Base-by-base conservation (phyloP, 2,888 invertebrate genomes). In the Pristionchus mayeri region DNA sequence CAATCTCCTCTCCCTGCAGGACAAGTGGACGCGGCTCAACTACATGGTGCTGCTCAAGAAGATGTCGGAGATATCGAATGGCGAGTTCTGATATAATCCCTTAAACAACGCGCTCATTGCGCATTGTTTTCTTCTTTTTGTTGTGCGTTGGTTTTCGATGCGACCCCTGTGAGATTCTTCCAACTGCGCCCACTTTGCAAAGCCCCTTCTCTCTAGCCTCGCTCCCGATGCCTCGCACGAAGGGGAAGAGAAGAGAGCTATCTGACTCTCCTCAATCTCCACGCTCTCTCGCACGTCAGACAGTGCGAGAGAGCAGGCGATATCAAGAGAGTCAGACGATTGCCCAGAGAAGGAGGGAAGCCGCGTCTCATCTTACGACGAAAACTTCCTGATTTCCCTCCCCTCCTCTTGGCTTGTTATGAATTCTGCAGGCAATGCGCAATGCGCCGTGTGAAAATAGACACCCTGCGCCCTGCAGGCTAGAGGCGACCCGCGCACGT, bases 361-460 rank as follows among this genome's bases (percentile, higher is more conserved):
- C 16, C 30, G 34, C 16, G 63, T 13, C 18, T 63, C 63, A 30
- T 13, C 21, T 63, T 63, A 63, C 63, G 30, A 18, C 63, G 18
- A 63, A 63, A 63, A 63, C 63, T 63, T 63, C 63, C 63, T 63
- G 63, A 63, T 63, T 63, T 21, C 18, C 30, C 4, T 44, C 44
- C 44, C 44, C 44, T 6, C 44, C 44, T 6, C 57, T 57, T 24
- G 11, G 24, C n/a, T 57, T 63, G 63, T 27, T 44, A 63, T 27
- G 63, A 27, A 63, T 21, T n/a, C 54, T 2, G 54, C n/a, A 57
- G 63, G 30, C 34, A 34, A 54, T 13, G 63, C 63, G 63, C 63
- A 63, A 34, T 63, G 34, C 63, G 63, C 57, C n/a, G 24, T 34
- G 63, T 63, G 63, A 63, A 63, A 63, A 63, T 21, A 16, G 63